Evolutionary conservation across 2,888 invertebrate genomes (phyloP).

Genomic region (Arge pagana): DNA sequence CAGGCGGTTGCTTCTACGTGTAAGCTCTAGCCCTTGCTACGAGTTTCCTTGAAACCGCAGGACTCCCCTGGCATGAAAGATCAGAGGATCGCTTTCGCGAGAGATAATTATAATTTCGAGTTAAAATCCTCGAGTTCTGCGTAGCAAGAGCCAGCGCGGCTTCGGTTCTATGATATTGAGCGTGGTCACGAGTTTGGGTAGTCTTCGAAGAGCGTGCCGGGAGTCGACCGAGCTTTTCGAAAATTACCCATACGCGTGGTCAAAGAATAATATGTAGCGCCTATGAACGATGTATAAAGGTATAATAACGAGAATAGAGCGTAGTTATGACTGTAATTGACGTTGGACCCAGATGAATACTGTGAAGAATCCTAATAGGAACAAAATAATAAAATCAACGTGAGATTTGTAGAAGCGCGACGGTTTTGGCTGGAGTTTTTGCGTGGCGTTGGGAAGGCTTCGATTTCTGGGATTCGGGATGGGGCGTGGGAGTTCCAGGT

Average conservation of each 20-base stretch:
- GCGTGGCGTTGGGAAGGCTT: slow-evolving; percentile 11
- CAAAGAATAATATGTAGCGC: too few species aligned
- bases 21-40: slow-evolving; percentile 6
- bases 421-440: slow-evolving; percentile 25
- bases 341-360: slow-evolving; percentile 45
- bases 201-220: too few species aligned
- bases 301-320: slow-evolving; percentile 36
- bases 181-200: too few species aligned
- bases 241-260: too few species aligned
- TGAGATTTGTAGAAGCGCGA: slow-evolving; percentile 35
- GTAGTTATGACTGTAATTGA: slow-evolving; percentile 38
- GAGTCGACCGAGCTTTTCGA: too few species aligned
- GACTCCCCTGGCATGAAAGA: too few species aligned
- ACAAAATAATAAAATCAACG: slow-evolving; percentile 43
- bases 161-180: too few species aligned
- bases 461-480: background rate
- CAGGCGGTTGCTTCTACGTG: slow-evolving; percentile 50
- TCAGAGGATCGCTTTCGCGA: too few species aligned
- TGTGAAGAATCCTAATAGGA: slow-evolving; percentile 46
- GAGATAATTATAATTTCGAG: too few species aligned
- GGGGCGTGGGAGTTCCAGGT: slow-evolving; percentile 29
- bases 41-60: too few species aligned
- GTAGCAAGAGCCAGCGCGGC: too few species aligned
- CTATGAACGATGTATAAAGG: slow-evolving; percentile 26
- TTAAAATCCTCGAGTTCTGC: too few species aligned